Percentiles rank a stretch among this genome's conserved stretches.
Evolutionary conservation across 2,113 vertebrate species (phyloP).

Genomic region (Plestiodon gilberti): DNA sequence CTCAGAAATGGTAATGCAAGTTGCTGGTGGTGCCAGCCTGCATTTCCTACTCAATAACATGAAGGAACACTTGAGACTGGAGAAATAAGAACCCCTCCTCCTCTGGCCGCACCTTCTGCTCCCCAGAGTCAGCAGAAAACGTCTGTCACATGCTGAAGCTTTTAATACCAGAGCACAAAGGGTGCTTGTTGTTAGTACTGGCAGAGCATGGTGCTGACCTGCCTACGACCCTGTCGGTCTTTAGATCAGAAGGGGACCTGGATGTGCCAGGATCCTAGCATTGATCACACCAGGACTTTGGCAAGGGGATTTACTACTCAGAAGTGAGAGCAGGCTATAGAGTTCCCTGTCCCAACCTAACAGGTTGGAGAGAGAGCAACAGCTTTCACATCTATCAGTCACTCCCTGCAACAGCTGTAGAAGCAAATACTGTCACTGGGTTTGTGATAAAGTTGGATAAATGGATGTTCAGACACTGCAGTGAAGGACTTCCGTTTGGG

Average conservation of each 20-base stretch:
- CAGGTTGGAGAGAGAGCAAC: too few relatives aligned
- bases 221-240: background rate
- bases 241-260: background rate
- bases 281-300: background rate
- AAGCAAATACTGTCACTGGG: background rate
- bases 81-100: background rate
- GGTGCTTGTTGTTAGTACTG: constrained; percentile 13
- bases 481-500: background rate
- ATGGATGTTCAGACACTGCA: background rate
- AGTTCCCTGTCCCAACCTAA: background rate
- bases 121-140: background rate
- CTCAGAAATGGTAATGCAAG: background rate
- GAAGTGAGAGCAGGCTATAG: background rate
- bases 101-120: background rate
- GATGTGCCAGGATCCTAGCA: background rate
- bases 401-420: background rate
- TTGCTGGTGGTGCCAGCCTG: background rate
- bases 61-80: background rate
- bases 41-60: background rate
- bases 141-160: constrained; percentile 1
- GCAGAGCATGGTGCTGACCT: constrained; percentile 4
- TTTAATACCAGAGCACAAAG: background rate
- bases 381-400: background rate
- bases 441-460: background rate
- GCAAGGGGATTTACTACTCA: background rate